phyloP scores from a whole-genome alignment of 2,113 vertebrate species.

The Myotis lucifugus region DNA sequence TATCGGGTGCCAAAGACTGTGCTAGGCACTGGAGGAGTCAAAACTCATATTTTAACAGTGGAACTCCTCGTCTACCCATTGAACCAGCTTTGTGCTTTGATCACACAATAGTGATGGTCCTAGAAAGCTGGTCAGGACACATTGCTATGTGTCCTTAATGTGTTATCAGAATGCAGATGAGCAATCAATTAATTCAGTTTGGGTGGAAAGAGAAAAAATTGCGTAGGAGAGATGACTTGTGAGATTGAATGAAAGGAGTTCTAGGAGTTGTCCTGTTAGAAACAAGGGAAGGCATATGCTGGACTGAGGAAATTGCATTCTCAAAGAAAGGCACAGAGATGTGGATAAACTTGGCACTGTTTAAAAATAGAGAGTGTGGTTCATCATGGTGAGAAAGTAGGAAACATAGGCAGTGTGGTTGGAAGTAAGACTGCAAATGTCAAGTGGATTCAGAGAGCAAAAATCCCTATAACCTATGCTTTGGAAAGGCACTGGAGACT shows the following conservation, averaged over 20 bases:
- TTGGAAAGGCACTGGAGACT: not conserved
- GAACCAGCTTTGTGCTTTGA: conserved; percentile 3
- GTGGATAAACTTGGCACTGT: not conserved
- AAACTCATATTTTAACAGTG: not conserved
- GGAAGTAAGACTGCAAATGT: not conserved
- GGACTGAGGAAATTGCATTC: conserved; percentile 28
- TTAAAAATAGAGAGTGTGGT: conserved; percentile 42
- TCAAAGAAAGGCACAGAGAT: conserved; percentile 26
- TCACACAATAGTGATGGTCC: not conserved
- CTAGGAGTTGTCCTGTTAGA: not conserved
- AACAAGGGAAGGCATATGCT: not conserved
- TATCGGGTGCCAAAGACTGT: not conserved
- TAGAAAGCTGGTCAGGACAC: not conserved
- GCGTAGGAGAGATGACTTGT: not conserved
- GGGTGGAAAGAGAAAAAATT: not conserved
- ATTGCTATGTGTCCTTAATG: not conserved
- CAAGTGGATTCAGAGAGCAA: not conserved
- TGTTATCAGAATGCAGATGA: conserved; percentile 30
- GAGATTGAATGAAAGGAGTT: conserved; percentile 3
- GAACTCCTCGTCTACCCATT: not conserved
- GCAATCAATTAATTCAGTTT: not conserved
- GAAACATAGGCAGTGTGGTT: not conserved
- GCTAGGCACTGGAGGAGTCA: not conserved
- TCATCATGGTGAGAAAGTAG: not conserved
- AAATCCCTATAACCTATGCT: not conserved